phyloP scores from a whole-genome alignment of 2,888 invertebrate species.

The Watsonalla binaria region DNA sequence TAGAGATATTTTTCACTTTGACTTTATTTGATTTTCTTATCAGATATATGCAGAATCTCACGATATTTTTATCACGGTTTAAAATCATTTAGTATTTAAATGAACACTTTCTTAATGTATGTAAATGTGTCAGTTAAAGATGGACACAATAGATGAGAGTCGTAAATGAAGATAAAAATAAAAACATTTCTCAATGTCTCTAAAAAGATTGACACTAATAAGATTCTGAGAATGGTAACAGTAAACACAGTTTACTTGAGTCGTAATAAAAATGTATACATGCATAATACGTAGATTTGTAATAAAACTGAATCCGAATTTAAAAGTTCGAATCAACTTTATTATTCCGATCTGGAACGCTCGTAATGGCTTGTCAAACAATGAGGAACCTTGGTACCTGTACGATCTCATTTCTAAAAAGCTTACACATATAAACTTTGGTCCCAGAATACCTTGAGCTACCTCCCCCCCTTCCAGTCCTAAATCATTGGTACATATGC shows the following conservation, averaged over 20 bases:
- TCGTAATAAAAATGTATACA: not conserved
- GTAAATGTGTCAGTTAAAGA: no score
- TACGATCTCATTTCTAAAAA: conserved; percentile 59
- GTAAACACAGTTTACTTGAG: not conserved
- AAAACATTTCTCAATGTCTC: no score
- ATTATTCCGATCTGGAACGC: conserved; percentile 37
- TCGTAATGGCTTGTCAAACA: conserved; percentile 58
- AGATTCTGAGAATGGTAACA: no score
- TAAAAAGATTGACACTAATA: no score
- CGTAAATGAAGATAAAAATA: no score
- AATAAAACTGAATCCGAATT: conserved; percentile 11
- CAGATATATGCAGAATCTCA: no score
- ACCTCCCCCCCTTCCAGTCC: conserved; percentile 20
- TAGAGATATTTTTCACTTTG: no score
- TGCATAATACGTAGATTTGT: conserved; percentile 4
- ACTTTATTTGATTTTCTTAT: no score
- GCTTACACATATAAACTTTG: conserved; percentile 50
- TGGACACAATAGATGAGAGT: no score
- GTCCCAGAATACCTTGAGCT: conserved; percentile 29
- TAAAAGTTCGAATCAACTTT: conserved; percentile 35
- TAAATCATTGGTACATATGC: conserved; percentile 12
- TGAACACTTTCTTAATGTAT: no score
- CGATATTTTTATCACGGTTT: no score
- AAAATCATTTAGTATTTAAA: no score
- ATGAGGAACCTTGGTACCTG: conserved; percentile 37